Conservation (phyloP, 2,113 vertebrate genomes). For the Hemiscyllium ocellatum region DNA sequence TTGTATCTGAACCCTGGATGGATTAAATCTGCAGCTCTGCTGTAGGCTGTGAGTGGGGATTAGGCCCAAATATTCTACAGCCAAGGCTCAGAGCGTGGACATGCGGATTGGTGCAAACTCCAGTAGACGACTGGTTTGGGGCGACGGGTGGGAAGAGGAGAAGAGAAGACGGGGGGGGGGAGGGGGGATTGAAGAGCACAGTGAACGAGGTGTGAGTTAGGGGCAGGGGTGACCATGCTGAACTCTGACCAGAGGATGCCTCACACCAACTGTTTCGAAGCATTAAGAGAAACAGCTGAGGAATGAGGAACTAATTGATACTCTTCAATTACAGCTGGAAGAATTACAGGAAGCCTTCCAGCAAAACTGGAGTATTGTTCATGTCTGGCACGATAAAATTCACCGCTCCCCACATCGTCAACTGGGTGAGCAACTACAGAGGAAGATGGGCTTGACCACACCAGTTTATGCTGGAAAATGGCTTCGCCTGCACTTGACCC, state of each 20-base stretch:
- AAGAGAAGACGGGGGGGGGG: neutral
- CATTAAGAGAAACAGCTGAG: neutral
- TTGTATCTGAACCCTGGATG: neutral
- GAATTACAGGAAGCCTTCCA: neutral
- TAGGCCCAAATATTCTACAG: neutral
- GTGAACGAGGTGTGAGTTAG: neutral
- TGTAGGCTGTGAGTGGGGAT: neutral
- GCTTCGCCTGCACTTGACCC: neutral
- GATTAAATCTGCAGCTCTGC: neutral
- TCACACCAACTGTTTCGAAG: neutral
- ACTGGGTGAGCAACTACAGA: neutral
- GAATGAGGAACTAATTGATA: slow-evolving; percentile 9
- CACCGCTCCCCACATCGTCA: too few species aligned
- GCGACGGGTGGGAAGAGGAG: neutral
- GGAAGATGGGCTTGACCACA: neutral
- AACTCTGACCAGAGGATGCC: neutral
- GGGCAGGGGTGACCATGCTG: too few species aligned
- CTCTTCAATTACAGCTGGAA: neutral
- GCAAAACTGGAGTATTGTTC: neutral
- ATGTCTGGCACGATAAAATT: neutral
- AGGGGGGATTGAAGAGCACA: neutral
- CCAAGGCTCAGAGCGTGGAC: neutral
- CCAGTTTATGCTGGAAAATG: neutral
- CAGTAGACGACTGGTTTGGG: neutral
- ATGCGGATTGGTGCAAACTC: neutral